Conservation (phyloP, 2,888 invertebrate species). For the Eristalis pertinax region DNA sequence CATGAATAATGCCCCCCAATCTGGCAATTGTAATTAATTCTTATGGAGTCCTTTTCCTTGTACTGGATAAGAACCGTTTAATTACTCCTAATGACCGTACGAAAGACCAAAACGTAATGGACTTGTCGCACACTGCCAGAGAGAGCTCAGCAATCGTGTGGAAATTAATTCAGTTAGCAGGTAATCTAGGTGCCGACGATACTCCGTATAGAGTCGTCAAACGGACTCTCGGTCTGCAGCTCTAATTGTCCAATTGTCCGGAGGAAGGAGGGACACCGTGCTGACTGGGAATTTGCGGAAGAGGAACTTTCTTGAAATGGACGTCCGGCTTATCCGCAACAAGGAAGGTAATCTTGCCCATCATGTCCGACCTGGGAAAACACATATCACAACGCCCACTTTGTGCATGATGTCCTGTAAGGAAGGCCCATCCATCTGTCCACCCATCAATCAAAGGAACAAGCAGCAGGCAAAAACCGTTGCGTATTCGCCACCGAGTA, state of each 20-base stretch:
- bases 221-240: neutral
- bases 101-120: conserved; percentile 10
- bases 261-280: neutral
- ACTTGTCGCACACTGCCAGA: neutral
- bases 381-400: neutral
- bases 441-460: neutral
- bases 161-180: neutral
- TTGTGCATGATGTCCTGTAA: neutral
- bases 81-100: conserved; percentile 23
- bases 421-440: neutral
- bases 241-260: neutral
- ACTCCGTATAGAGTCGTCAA: neutral
- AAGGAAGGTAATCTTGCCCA: neutral
- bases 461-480: neutral
- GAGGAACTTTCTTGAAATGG: neutral
- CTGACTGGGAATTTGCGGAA: neutral
- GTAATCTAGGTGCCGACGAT: neutral
- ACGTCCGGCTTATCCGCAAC: no score
- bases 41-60: conserved; percentile 30
- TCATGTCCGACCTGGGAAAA: neutral
- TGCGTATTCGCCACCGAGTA: neutral
- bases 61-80: conserved; percentile 17
- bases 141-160: neutral
- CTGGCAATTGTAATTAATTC: conserved; percentile 3
- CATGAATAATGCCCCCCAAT: neutral